Base-by-base conservation (phyloP, 2,113 vertebrate genomes). In the Asarcornis scutulata region DNA sequence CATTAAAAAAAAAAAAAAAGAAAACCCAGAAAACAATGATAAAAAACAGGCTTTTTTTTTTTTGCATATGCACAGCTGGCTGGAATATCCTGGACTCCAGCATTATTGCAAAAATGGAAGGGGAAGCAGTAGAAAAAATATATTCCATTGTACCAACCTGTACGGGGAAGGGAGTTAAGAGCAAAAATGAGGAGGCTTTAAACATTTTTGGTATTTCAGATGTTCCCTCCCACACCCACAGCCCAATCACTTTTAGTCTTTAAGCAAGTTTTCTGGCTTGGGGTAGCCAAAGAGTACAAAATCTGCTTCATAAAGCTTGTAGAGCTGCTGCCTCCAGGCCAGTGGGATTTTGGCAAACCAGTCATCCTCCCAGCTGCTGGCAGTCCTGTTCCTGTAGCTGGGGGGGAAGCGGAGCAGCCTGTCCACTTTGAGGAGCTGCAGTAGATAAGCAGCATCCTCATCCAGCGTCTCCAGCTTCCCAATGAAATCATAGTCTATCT, bases 401-500 rank as follows among this genome's bases (percentile, higher is more conserved):
- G 98, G 97, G 12, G 99, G 99, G 94, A 99, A 99, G 93, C 98
- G 99, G 29, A 99, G 98, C 48, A 98, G 97, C 16, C 98, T 97
- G 96, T 99, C 99, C 88, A 99, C 98, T 9, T 98, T 97, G 90
- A 99, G 98, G 38, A 99, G 98, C 72, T 98, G 98, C 73, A 99
- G 92, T 4, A 99, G 98, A 75, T 99, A 99, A 72, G 99, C 98
- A 0, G 99, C 98, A 0, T 99, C 99, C 92, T 99, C 98, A 34
- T 99, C 99, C 82, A 99, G 97, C 0, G 99, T 99, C 98, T 99
- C 99, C 98, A 99, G 97, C 94, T 99, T 99, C 26, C 99, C 99
- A 5, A 99, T 98, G 46, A 99, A 99, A 94, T 99, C 99, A 5
- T 99, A 99, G 85, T 99, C 99, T 36, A 99, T 99, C 98, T 99